Evolutionary conservation across 2,113 vertebrate genomes (phyloP).

Genomic region (Brachypodius melanocephalos): DNA sequence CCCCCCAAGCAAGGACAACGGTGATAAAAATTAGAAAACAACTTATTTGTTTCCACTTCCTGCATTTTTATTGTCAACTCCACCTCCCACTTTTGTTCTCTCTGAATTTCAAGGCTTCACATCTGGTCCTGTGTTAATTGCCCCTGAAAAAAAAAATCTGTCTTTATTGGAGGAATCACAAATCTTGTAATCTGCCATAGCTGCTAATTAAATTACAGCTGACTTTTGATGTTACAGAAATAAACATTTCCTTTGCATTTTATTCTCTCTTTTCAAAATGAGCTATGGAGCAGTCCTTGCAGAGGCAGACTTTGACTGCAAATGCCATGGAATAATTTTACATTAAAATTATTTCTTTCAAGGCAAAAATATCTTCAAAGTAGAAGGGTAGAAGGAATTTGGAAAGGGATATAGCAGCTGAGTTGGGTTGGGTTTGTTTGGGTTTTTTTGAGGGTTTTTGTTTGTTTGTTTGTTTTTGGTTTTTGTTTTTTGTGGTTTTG

Average conservation of each 20-base stretch:
- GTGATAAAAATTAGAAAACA: background rate
- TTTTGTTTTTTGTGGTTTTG: too few relatives aligned
- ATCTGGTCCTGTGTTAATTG: slow-evolving; percentile 44
- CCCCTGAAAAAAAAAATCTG: background rate
- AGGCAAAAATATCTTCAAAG: background rate
- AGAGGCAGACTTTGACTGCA: background rate
- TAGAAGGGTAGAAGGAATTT: background rate
- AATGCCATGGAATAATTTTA: background rate
- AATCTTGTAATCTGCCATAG: slow-evolving; percentile 16
- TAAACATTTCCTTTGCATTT: slow-evolving; percentile 15
- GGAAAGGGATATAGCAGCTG: background rate
- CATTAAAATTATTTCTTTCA: background rate
- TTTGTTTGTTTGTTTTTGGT: fast-evolving
- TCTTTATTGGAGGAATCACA: background rate
- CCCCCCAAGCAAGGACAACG: background rate
- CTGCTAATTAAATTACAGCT: slow-evolving; percentile 57
- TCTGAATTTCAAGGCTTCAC: slow-evolving; percentile 30
- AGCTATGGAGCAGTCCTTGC: background rate
- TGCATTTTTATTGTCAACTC: background rate
- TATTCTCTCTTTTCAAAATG: background rate
- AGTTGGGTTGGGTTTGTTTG: background rate
- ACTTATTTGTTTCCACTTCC: background rate
- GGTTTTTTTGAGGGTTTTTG: background rate
- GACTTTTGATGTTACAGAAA: slow-evolving; percentile 3
- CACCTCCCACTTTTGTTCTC: background rate